Percentiles rank a stretch among this genome's conserved stretches.
Conservation (phyloP, 2,797 vertebrate species). For the Ispidina lecontei region DNA sequence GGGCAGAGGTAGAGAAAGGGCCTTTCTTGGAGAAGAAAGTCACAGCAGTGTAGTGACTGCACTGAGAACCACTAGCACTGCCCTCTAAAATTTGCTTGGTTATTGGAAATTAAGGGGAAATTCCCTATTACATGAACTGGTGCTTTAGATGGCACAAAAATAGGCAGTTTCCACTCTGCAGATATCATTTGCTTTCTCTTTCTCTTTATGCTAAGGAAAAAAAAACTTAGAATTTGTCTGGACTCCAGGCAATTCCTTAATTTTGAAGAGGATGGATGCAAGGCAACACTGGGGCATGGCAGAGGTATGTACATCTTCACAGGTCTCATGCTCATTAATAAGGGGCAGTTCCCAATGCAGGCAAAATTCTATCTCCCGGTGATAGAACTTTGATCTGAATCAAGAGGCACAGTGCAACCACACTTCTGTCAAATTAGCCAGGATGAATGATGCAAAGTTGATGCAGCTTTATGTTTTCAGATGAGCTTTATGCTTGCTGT, state of each 20-base stretch:
- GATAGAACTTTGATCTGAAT: conserved; percentile 15
- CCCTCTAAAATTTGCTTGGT: neutral
- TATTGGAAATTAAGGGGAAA: neutral
- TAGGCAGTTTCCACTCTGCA: neutral
- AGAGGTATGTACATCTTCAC: neutral
- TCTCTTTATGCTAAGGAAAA: too few relatives aligned
- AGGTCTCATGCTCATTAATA: neutral
- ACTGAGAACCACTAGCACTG: neutral
- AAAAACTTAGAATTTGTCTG: neutral
- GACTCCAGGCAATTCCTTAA: neutral
- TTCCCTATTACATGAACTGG: neutral
- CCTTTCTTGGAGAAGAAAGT: neutral
- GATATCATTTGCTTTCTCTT: neutral
- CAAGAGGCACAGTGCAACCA: neutral
- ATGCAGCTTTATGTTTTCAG: conserved; percentile 53
- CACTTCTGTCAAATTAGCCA: conserved; percentile 47
- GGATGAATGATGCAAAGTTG: conserved; percentile 49
- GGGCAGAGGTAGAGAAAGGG: neutral
- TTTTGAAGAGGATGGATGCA: neutral
- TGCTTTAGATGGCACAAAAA: neutral
- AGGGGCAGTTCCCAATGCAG: neutral
- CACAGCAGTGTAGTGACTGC: neutral
- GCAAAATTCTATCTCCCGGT: neutral
- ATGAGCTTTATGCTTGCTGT: conserved; percentile 48
- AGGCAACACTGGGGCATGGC: neutral